Evolutionary conservation across 2,888 invertebrate genomes (phyloP).

Genomic region (Dexiosoma caninum): DNA sequence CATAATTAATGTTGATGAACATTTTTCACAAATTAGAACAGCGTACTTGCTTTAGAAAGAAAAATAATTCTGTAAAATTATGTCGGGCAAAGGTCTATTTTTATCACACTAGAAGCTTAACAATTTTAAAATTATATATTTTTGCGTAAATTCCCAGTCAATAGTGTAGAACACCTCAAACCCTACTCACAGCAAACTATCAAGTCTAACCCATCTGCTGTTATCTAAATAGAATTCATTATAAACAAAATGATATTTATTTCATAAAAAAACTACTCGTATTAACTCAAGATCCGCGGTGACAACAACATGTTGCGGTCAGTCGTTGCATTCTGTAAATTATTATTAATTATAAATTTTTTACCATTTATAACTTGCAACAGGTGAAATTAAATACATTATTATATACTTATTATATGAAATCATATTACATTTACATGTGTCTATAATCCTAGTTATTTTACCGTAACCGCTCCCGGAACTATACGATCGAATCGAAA

Average conservation of each 20-base stretch:
- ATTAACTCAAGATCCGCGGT: neutral
- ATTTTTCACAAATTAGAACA: too few relatives aligned
- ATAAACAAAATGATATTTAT: neutral
- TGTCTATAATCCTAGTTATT: neutral
- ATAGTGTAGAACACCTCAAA: neutral
- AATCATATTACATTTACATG: too few relatives aligned
- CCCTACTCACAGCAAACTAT: neutral
- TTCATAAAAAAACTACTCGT: neutral
- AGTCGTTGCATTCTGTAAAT: neutral
- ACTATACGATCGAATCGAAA: constrained; percentile 18
- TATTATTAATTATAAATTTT: neutral
- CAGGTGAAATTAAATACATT: neutral
- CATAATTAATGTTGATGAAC: too few relatives aligned
- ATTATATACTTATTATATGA: neutral
- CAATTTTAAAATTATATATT: too few relatives aligned
- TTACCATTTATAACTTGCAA: neutral
- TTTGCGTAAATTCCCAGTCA: too few relatives aligned
- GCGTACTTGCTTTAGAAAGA: too few relatives aligned
- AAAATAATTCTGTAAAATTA: too few relatives aligned
- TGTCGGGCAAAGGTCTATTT: too few relatives aligned
- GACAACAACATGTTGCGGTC: neutral
- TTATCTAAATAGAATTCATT: neutral
- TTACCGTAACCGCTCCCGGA: neutral
- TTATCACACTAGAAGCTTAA: too few relatives aligned
- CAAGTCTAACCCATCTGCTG: neutral